Conservation (phyloP, 1,140 invertebrate species). For the Pogonus chalceus region DNA sequence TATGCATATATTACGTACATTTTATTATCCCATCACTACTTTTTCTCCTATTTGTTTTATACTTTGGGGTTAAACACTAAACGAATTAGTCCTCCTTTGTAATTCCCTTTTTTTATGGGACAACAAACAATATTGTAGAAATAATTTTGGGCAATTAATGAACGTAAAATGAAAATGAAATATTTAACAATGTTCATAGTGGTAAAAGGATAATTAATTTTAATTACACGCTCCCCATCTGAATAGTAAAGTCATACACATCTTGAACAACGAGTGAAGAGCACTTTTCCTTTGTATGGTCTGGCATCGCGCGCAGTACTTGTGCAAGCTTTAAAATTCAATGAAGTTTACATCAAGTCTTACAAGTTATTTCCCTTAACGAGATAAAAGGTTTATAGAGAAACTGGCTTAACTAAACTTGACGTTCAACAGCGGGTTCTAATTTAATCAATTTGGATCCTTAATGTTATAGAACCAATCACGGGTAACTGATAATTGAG, state of each 20-base stretch:
- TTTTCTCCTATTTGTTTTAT: too few species aligned
- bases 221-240: not conserved
- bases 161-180: not conserved
- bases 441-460: not conserved
- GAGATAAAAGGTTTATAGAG: conserved; percentile 5
- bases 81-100: too few species aligned
- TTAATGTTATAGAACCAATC: conserved; percentile 1
- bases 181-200: not conserved
- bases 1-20: too few species aligned
- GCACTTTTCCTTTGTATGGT: not conserved
- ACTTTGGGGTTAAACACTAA: too few species aligned
- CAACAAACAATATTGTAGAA: too few species aligned
- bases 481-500: not conserved
- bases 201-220: conserved; percentile 1
- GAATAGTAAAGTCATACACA: not conserved
- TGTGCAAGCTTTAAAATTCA: not conserved
- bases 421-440: not conserved
- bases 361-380: conserved; percentile 4
- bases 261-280: not conserved
- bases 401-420: not conserved
- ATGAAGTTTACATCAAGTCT: conserved; percentile 4
- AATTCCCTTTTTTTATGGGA: too few species aligned
- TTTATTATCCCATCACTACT: too few species aligned
- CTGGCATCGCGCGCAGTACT: not conserved
- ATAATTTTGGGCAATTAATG: too few species aligned